These are phyloP conservation scores for Takifugu bimaculatus DNA, from an alignment of 2,113 vertebrate species.

Conservation along the genomic window DNA sequence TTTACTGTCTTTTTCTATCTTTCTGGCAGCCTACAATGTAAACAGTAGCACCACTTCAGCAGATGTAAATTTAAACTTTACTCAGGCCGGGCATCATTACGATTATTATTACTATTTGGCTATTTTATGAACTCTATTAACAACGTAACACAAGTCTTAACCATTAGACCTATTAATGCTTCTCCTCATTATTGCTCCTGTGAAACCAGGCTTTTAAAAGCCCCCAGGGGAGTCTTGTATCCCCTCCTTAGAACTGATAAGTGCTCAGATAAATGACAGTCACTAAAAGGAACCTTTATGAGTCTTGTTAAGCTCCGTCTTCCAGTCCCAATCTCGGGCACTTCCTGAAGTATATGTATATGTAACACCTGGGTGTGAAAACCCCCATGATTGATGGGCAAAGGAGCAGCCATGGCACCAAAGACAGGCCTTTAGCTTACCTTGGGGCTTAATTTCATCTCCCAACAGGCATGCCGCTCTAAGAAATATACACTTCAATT, in stretches of 20 bases:
- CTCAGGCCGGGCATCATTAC: too few species aligned
- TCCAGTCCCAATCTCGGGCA: conserved; percentile 8
- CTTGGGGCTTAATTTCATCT: conserved; percentile 51
- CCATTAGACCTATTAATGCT: conserved; percentile 1
- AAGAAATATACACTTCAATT: conserved; percentile 66
- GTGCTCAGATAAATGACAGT: conserved; percentile 27
- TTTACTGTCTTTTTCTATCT: too few species aligned
- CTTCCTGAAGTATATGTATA: conserved; percentile 36
- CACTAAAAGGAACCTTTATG: conserved; percentile 34
- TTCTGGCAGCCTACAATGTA: too few species aligned
- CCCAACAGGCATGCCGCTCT: conserved; percentile 47
- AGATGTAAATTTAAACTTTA: too few species aligned
- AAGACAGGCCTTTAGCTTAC: conserved; percentile 46
- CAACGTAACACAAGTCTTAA: not conserved
- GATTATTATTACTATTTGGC: not conserved
- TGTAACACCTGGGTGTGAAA: conserved; percentile 38
- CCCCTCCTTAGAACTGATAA: conserved; percentile 9
- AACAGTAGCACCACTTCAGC: too few species aligned
- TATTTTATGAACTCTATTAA: conserved; percentile 5
- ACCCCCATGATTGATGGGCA: conserved; percentile 55
- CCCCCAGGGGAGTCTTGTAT: conserved; percentile 9
- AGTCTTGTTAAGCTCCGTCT: conserved; percentile 20
- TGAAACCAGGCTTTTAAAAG: conserved; percentile 8
- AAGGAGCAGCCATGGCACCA: conserved; percentile 44
- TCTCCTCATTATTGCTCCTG: not conserved